phyloP scores from a whole-genome alignment of 2,888 invertebrate genomes.

The Acanthoscelides obtectus region DNA sequence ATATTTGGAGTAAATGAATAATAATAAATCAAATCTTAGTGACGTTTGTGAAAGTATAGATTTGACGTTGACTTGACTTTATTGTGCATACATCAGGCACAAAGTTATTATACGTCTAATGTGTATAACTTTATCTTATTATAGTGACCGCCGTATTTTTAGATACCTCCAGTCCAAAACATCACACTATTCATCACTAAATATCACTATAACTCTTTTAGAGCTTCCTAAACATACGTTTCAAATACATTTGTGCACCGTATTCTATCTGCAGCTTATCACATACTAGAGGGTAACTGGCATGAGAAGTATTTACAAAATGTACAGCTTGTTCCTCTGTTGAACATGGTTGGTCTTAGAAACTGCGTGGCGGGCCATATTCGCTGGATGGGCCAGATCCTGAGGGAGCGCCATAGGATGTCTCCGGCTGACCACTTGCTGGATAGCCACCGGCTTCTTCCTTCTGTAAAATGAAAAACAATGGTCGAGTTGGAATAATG shows the following conservation, averaged over 20 bases:
- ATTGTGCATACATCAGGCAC: too few species aligned
- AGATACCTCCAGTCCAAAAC: too few species aligned
- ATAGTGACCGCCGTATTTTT: too few species aligned
- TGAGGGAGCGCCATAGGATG: constrained; percentile 51
- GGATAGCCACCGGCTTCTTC: constrained; percentile 45
- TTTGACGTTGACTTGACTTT: too few species aligned
- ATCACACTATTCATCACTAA: not conserved
- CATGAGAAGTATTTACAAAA: constrained; percentile 24
- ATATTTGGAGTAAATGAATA: too few species aligned
- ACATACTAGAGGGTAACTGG: constrained; percentile 20
- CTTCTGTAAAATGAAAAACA: constrained; percentile 31
- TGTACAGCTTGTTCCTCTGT: constrained; percentile 6
- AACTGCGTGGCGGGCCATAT: constrained; percentile 54
- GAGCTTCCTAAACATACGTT: not conserved
- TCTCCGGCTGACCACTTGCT: constrained; percentile 44
- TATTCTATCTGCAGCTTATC: constrained; percentile 10
- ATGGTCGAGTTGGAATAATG: too few species aligned
- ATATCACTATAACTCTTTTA: not conserved
- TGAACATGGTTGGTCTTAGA: constrained; percentile 10
- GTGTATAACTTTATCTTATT: too few species aligned
- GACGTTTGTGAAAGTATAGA: too few species aligned
- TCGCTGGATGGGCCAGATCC: constrained; percentile 50
- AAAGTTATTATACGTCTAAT: too few species aligned
- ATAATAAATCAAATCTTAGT: too few species aligned
- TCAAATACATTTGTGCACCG: constrained; percentile 22